A percentile compares a stretch with the other conserved stretches of the same genome.
Evolutionary conservation across 2,113 vertebrate species (phyloP).

Genomic region (Gopherus flavomarginatus): DNA sequence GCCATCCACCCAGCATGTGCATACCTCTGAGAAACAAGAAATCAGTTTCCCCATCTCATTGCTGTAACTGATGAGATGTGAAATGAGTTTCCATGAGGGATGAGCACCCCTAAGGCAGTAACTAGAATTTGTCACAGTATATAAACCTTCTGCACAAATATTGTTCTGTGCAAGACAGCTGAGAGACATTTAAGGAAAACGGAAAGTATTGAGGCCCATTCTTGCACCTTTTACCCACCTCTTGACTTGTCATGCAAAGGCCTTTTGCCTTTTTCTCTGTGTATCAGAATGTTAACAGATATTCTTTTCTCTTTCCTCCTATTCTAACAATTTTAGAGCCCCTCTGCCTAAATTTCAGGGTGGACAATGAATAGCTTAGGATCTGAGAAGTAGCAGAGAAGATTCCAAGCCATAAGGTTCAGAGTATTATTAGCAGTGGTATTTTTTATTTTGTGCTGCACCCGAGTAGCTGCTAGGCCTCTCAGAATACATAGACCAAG

Average conservation of each 20-base stretch:
- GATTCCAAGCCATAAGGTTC: background rate
- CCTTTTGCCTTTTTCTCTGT: background rate
- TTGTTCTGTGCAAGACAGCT: constrained; percentile 6
- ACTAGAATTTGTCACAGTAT: constrained; percentile 46
- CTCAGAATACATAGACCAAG: background rate
- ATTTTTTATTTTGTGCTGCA: background rate
- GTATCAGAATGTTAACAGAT: background rate
- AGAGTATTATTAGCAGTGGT: background rate
- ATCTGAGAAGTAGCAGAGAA: background rate
- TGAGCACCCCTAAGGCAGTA: constrained; percentile 55
- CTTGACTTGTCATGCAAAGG: background rate
- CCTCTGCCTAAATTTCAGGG: background rate
- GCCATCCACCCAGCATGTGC: background rate
- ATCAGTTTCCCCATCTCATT: constrained; percentile 10
- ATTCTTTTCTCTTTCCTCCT: background rate
- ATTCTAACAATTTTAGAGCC: background rate
- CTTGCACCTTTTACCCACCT: background rate
- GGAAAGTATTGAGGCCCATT: background rate
- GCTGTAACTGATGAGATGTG: constrained; percentile 70
- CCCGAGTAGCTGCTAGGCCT: background rate
- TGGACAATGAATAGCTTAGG: background rate
- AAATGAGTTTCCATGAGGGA: constrained; percentile 65
- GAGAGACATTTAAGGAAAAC: constrained; percentile 1
- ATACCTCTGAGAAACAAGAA: constrained; percentile 53
- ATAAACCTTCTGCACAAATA: constrained; percentile 15